Evolutionary conservation across 2,888 invertebrate species (phyloP).

Genomic region (Coelinius sp.): DNA sequence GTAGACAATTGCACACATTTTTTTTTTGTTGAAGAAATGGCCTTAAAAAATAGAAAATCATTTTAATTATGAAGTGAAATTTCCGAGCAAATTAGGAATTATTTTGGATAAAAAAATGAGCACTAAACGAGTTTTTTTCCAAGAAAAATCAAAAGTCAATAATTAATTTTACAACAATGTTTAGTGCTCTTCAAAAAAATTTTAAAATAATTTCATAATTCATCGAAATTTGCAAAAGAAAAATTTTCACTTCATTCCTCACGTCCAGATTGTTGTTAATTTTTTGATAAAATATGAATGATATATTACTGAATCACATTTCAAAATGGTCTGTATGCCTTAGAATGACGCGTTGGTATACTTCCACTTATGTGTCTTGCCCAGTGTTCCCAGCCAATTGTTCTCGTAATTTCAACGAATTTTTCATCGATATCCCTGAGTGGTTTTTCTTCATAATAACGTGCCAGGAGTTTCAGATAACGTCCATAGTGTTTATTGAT

Average conservation of each 20-base stretch:
- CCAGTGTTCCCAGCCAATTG: constrained; percentile 82
- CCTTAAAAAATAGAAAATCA: constrained; percentile 9
- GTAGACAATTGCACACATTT: constrained; percentile 3
- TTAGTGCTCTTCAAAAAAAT: too few species aligned
- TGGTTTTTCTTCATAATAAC: constrained; percentile 87
- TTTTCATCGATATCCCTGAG: constrained; percentile 81
- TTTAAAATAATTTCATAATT: neutral
- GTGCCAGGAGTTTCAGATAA: constrained; percentile 81
- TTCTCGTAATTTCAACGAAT: constrained; percentile 76
- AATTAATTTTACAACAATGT: too few species aligned
- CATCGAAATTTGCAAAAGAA: neutral
- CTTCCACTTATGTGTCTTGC: constrained; percentile 74
- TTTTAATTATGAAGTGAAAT: too few species aligned
- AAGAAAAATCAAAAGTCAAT: too few species aligned
- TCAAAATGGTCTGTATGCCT: constrained; percentile 81
- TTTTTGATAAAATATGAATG: constrained; percentile 7
- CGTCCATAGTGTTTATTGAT: constrained; percentile 86
- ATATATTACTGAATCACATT: constrained; percentile 27
- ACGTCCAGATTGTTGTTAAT: constrained; percentile 6
- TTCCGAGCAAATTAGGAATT: too few species aligned
- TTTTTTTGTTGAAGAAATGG: neutral
- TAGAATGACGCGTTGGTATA: constrained; percentile 80
- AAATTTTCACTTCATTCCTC: neutral
- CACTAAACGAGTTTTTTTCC: too few species aligned
- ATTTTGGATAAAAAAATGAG: too few species aligned